Conservation (phyloP, 2,888 invertebrate species). For the Linnaemya tessellans region DNA sequence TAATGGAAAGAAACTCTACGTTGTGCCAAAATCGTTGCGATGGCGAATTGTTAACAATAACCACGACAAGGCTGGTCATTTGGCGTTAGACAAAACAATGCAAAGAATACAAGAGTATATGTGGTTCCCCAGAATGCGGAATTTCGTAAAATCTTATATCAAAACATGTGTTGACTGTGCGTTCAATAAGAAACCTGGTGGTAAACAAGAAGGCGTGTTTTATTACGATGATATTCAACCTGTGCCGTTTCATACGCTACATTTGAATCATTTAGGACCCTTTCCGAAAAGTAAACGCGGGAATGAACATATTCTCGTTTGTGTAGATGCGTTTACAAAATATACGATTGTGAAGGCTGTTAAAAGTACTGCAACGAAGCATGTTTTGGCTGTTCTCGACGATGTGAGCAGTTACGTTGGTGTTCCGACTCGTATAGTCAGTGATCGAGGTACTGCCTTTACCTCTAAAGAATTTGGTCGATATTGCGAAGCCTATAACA, state of each 20-base stretch:
- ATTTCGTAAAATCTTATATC: too few species aligned
- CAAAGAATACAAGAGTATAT: neutral
- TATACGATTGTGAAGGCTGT: neutral
- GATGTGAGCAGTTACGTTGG: neutral
- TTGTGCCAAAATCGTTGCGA: neutral
- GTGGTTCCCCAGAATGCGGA: neutral
- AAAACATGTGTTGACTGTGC: neutral
- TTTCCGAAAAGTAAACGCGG: neutral
- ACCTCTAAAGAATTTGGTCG: neutral
- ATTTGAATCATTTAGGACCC: neutral
- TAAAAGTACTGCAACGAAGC: neutral
- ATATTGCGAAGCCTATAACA: neutral
- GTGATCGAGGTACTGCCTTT: neutral
- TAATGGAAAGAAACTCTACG: neutral
- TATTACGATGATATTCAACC: neutral
- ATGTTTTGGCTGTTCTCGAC: neutral
- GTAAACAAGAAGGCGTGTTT: neutral
- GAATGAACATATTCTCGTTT: neutral
- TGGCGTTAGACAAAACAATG: neutral
- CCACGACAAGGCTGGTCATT: neutral
- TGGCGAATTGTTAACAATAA: neutral
- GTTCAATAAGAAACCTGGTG: neutral
- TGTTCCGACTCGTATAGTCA: neutral
- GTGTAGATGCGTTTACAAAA: neutral
- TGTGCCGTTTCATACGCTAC: neutral